Base-by-base conservation (phyloP, 2,888 invertebrate species). In the Limnephilus rhombicus region DNA sequence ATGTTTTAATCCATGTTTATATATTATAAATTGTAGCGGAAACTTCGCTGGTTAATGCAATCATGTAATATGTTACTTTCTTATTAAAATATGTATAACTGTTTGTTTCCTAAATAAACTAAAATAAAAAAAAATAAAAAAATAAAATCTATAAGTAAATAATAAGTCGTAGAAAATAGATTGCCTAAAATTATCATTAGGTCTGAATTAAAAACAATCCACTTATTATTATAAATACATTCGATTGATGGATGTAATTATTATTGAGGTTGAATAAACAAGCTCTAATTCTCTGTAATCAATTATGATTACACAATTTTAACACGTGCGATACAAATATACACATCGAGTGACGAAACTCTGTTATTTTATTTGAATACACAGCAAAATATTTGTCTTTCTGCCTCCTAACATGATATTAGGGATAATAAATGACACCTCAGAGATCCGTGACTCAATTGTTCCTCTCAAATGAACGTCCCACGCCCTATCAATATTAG, bases 401-500 rank as follows among this genome's bases (percentile, higher is more conserved):
- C 53, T 68, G 53, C 7, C 53, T 18, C 7, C 53, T 24, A 68
- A 68, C 53, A 24, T 68, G 53, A 68, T 68, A 68, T 68, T 68
- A 68, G 53, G 53, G 53, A 68, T 24, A 68, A 68, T 68, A 24
- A 83, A 83, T 83, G 83, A n/a, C 45, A 86, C 85, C 85, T 41
- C 85, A 29, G 49, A 49, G 86, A 86, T 86, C 86, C 45, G 49
- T 53, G 86, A 86, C 86, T 86, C 86, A 49, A 86, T n/a, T 49
- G 86, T 29, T 45, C 29, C 49, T 31, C 31, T 86, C 49, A 29
- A 41, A 41, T 31, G n/a, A 15, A 53, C 53, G 29, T 53, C 49
- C 86, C 49, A 49, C 86, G 53, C 11, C 31, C 49, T 4, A 86
- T 29, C 86, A 31, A n/a, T 86, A 49, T 49, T 45, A 86, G 86